Base-by-base conservation (phyloP, 2,797 vertebrate species). In the Borostomias antarcticus region DNA sequence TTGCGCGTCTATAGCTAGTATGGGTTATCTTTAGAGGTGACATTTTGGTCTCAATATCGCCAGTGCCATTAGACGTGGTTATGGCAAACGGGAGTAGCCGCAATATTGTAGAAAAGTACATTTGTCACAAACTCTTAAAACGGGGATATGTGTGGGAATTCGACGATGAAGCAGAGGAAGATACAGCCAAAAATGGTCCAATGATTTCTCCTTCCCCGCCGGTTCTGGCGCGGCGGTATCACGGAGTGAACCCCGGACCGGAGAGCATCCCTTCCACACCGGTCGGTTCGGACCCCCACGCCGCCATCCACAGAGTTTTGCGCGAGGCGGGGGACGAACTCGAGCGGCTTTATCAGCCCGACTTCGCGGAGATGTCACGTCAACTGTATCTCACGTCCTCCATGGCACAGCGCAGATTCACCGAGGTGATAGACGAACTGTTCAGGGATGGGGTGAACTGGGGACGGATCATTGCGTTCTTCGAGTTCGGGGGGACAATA, bases 371-470 rank as follows among this genome's bases (percentile, higher is more conserved):
- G 78, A 96, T 99, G 94, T 96, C 96, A 8, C 94, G 93, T 77
- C 96, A 96, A 86, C 91, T 99, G 74, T 94, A 96, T 79, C 92
- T 98, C 78, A 96, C 94, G 0, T 94, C 95, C 69, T 86, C 88
- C 83, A 95, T 95, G 62, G 96, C 95, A 75, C 92, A 94, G 76
- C 84, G 92, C 68, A 92, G 95, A 74, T 99, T 99, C 70, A 89
- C 94, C 68, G 94, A 96, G 2, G 98, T 98, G 82, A 94, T 96
- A 72, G 96, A 98, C 80, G 97, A 98, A 88, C 95, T 99, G 81
- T 99, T 99, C 91, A 94, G 95, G 87, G 97, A 98, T 15, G 98
- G 96, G 4, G 94, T 98, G 70, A 99, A 98, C 91, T 99, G 98
- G 98, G 98, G 98, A 67, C 92, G 98, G 73, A 97, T 99, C 50